These are phyloP conservation scores for Ctenodactylus gundi DNA, from an alignment of 2,113 vertebrate genomes.

Conservation along the genomic window DNA sequence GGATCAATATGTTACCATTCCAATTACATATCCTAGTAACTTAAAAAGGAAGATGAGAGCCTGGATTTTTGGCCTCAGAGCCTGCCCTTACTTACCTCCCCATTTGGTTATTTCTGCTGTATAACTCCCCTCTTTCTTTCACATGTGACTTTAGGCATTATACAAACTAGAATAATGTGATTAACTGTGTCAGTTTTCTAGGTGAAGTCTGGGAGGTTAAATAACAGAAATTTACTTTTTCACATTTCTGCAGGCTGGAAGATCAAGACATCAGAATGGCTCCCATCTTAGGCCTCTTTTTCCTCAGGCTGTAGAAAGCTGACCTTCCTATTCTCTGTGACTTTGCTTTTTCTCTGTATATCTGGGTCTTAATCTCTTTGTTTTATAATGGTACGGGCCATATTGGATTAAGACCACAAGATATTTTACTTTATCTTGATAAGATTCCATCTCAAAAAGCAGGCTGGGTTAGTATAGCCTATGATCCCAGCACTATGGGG, in stretches of 20 bases:
- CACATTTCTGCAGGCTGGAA: not conserved
- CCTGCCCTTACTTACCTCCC: not conserved
- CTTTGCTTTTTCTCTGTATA: not conserved
- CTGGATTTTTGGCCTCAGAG: not conserved
- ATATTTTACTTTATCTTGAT: not conserved
- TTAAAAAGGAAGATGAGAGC: not conserved
- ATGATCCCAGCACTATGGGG: too few relatives aligned
- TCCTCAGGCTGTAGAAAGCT: not conserved
- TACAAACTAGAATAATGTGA: constrained; percentile 9
- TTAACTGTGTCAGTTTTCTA: not conserved
- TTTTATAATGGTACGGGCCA: not conserved
- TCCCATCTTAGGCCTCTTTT: not conserved
- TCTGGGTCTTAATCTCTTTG: not conserved
- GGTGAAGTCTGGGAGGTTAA: not conserved
- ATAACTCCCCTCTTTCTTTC: too few relatives aligned
- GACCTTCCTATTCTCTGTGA: not conserved
- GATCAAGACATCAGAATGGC: not conserved
- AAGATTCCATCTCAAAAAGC: not conserved
- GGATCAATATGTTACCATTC: not conserved
- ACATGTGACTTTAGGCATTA: not conserved
- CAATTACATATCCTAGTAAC: not conserved
- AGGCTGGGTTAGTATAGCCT: too few relatives aligned
- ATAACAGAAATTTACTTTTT: not conserved
- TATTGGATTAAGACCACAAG: not conserved
- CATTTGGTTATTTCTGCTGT: not conserved